A percentile compares a stretch with the other conserved stretches of the same genome.
Conservation (phyloP, 2,797 vertebrate genomes). For the Leucoraja ocellata region DNA sequence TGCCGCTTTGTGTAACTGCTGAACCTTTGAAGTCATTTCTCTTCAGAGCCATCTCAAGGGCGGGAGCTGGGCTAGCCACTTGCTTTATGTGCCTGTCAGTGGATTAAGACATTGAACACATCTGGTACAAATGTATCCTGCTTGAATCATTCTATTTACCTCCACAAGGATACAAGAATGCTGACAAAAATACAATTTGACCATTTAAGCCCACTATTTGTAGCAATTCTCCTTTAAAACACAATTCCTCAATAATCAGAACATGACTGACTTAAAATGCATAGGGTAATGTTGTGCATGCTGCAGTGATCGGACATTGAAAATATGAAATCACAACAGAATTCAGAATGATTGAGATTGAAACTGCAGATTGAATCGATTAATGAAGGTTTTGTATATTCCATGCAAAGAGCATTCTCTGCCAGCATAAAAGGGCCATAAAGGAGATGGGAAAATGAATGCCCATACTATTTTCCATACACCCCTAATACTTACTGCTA, state of each 20-base stretch:
- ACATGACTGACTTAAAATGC: neutral
- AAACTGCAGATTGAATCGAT: neutral
- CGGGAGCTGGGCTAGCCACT: neutral
- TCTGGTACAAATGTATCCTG: neutral
- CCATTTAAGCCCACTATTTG: slow-evolving; percentile 2
- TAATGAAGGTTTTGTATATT: neutral
- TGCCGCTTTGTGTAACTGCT: neutral
- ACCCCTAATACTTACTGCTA: neutral
- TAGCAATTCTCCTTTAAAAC: slow-evolving; percentile 10
- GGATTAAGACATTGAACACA: neutral
- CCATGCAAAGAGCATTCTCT: neutral
- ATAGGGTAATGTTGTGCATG: neutral
- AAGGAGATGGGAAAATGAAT: neutral
- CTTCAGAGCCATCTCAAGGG: neutral
- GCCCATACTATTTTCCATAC: neutral
- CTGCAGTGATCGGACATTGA: neutral
- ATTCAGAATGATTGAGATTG: slow-evolving; percentile 7
- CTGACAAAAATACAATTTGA: slow-evolving; percentile 24
- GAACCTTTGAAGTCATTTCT: neutral
- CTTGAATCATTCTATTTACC: neutral
- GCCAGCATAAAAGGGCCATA: neutral
- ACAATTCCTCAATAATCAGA: neutral
- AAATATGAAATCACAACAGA: neutral
- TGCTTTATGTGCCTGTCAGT: neutral
- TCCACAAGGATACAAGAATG: neutral